These are phyloP conservation scores for Phaenicophaeus curvirostris DNA, from an alignment of 2,797 vertebrate genomes.

Conservation along the genomic window DNA sequence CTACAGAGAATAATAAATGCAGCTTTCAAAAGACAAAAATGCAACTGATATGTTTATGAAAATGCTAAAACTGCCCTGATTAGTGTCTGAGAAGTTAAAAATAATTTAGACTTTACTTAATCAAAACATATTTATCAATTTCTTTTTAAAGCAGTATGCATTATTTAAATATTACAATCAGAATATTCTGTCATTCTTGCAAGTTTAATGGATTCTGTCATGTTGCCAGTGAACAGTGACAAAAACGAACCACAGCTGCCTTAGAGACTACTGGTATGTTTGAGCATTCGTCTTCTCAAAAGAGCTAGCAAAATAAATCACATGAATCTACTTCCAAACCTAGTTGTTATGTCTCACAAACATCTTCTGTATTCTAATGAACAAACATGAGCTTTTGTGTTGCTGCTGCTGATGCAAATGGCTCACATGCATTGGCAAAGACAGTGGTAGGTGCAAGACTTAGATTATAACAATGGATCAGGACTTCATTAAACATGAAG, in stretches of 20 bases:
- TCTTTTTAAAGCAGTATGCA: background rate
- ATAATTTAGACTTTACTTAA: background rate
- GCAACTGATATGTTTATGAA: background rate
- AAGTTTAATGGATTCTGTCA: background rate
- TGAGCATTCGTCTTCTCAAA: background rate
- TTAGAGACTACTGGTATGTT: background rate
- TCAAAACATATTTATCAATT: background rate
- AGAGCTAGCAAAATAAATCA: background rate
- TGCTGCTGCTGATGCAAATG: background rate
- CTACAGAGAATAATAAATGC: background rate
- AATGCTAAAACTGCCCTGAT: background rate
- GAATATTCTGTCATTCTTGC: background rate
- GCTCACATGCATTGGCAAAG: background rate
- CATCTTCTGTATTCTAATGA: background rate
- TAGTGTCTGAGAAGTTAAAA: background rate
- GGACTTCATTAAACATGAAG: background rate
- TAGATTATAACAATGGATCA: background rate
- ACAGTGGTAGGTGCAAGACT: accelerated
- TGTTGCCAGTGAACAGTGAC: background rate
- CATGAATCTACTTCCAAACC: background rate
- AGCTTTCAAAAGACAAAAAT: background rate
- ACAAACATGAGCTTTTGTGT: background rate
- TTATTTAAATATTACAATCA: background rate
- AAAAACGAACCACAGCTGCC: background rate
- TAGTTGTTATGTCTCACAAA: background rate